A percentile compares a stretch with the other conserved stretches of the same genome.
Evolutionary conservation across 2,113 vertebrate genomes (phyloP).

Genomic region (Channa argus): DNA sequence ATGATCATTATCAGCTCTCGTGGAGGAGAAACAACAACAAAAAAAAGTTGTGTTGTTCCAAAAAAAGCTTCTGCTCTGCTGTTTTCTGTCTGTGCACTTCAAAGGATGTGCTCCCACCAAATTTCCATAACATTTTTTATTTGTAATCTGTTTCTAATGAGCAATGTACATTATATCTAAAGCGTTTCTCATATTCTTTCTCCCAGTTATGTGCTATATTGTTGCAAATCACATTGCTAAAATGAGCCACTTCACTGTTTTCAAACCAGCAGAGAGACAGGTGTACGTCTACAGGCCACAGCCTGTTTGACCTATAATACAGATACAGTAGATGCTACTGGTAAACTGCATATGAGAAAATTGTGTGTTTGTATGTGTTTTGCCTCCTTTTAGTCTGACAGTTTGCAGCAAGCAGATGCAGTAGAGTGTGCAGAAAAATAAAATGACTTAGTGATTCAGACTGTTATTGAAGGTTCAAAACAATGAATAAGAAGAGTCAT

Average conservation of each 20-base stretch:
- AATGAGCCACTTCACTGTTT: slow-evolving; percentile 60
- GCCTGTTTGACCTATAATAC: slow-evolving; percentile 32
- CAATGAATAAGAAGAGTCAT: slow-evolving; percentile 80
- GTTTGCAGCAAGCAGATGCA: slow-evolving; percentile 9
- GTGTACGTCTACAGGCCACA: slow-evolving; percentile 20
- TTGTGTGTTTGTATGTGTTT: slow-evolving; percentile 14
- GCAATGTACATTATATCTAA: slow-evolving; percentile 62
- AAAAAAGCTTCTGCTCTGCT: slow-evolving; percentile 60
- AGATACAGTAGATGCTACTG: too few species aligned
- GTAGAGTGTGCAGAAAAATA: slow-evolving; percentile 27
- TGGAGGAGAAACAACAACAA: slow-evolving; percentile 28
- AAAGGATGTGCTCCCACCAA: slow-evolving; percentile 60
- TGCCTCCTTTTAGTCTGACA: slow-evolving; percentile 20
- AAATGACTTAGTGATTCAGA: slow-evolving; percentile 27
- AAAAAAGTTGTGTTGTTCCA: slow-evolving; percentile 46
- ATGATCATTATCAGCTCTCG: slow-evolving; percentile 73
- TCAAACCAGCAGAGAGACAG: slow-evolving; percentile 35
- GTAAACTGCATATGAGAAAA: too few species aligned
- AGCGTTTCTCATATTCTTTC: slow-evolving; percentile 35
- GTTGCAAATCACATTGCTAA: slow-evolving; percentile 25
- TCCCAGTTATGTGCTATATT: slow-evolving; percentile 18
- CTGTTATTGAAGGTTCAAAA: slow-evolving; percentile 28
- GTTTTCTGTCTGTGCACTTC: slow-evolving; percentile 68
- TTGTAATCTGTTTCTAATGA: slow-evolving; percentile 75
- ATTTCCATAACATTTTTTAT: slow-evolving; percentile 76